Evolutionary conservation across 2,113 vertebrate genomes (phyloP), one percentile per base, ranked within the genome.

Genomic region (Spheniscus mendiculus): DNA sequence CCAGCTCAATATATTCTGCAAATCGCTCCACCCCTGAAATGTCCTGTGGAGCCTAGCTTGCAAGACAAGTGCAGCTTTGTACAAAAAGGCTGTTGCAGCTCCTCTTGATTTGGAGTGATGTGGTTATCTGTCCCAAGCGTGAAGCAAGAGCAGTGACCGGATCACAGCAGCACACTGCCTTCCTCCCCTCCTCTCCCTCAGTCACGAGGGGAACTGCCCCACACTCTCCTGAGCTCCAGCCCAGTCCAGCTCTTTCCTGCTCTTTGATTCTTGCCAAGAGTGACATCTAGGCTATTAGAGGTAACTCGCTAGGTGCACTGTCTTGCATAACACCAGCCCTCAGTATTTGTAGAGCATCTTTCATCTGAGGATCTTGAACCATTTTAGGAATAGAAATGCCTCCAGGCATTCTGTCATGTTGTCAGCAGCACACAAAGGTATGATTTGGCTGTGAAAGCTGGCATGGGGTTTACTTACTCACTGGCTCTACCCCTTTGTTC

Each of bases 241-340:
- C 27, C 29, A 69, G 32, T n/a, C 30, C 20, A 71, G 42, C 26
- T 71, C n/a, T 80, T 69, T 89, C 29, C 61, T 76, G 23, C 16
- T 94, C 66, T 66, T 91, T 90, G 40, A 62, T 77, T 78, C 56
- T 56, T 71, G 36, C 59, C 34, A 45, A 61, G n/a, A 53, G 53
- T 45, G 45, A 50, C 17, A 38, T 17, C 29, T 52, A 79, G 50
- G 40, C 44, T 73, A 12, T 49, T 23, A 52, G 49, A 73, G 11
- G 16, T 58, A 80, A 82, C 27, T 74, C 0, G 0, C 32, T 65
- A 40, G 15, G 15, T 69, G 34, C 10, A 11, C 17, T 70, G 5
- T 40, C 38, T 22, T 49, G 23, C 38, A 2, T n/a, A 59, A 71
- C 38, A 36, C 18, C 26, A 72, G 26, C 36, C 56, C 25, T 56